Base-by-base conservation (phyloP, 2,113 vertebrate species). In the Cebidichthys violaceus region DNA sequence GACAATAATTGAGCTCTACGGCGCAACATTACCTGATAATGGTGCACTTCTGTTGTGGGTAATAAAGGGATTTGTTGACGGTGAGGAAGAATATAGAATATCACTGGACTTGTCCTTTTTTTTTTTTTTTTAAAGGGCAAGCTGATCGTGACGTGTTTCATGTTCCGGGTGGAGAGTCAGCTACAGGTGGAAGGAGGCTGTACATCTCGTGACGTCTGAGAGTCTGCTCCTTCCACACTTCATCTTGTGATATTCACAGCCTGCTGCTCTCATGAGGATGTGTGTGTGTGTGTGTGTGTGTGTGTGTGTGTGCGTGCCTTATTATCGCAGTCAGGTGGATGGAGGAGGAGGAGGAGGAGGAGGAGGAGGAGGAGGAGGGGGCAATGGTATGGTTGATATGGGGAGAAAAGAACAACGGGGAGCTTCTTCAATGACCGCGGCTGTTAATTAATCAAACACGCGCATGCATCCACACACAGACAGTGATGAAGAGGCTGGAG, bases 381-480 rank as follows among this genome's bases (percentile, higher is more conserved):
- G 77, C 83, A 75, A 75, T 75, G 79, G 81, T 90, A 86, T 59
- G 52, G 83, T 57, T 68, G 72, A 89, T 87, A 54, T 87, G 41
- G 71, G 81, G 84, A 91, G 86, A 84, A 89, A 69, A 79, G 84
- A 92, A 89, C 91, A 87, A 90, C 82, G 18, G 90, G 87, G 82
- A 75, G 73, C 90, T 88, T 84, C 87, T 81, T 86, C 66, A 57
- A 52, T 65, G 79, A 35, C 57, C 37, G 18, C 69, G 82, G 72
- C 76, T 88, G 73, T 87, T 92, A 89, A 92, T 92, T 91, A 92
- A 90, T 89, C 89, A 90, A 88, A 91, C 77, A 82, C n/a, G 31
- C 59, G 18, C 69, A 70, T 24, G 18, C 69, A 70, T 24, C 60
- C 33, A 60, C 70, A 73, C 47, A 50, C 66, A 80, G 43, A 71